Percentiles rank a stretch among this genome's conserved stretches.
These are phyloP conservation scores for Mastomys coucha DNA, from an alignment of 2,113 vertebrate species.

Conservation along the genomic window DNA sequence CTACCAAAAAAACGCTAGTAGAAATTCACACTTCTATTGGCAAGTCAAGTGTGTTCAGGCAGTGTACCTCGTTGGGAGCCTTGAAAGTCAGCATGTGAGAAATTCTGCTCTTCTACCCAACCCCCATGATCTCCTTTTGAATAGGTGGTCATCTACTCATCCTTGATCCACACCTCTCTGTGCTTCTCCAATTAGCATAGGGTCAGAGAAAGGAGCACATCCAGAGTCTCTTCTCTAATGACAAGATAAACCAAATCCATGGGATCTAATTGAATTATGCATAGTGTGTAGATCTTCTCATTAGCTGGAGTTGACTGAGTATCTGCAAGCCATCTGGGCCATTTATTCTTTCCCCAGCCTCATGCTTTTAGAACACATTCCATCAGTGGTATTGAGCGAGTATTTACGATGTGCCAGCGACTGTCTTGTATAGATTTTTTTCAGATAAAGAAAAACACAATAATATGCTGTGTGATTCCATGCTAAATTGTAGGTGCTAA, in stretches of 20 bases:
- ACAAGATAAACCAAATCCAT: conserved; percentile 56
- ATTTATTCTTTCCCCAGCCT: background rate
- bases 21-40: background rate
- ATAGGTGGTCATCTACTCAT: background rate
- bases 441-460: background rate
- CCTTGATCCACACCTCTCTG: background rate
- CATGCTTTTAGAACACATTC: conserved; percentile 49
- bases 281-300: conserved; percentile 55
- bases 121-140: background rate
- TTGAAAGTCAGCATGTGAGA: background rate
- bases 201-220: conserved; percentile 41
- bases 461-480: background rate
- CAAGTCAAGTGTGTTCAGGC: background rate
- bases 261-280: conserved; percentile 63
- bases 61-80: background rate
- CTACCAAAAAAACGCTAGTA: background rate
- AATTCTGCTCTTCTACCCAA: no score
- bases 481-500: background rate
- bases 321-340: conserved; percentile 56
- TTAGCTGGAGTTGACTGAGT: conserved; percentile 53
- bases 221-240: conserved; percentile 40
- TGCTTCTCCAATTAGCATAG: conserved; percentile 49
- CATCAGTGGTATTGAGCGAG: conserved; percentile 46
- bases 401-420: conserved; percentile 10
- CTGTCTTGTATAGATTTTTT: background rate